A percentile compares a stretch with the other conserved stretches of the same genome.
phyloP scores from a whole-genome alignment of 1,140 invertebrate genomes.

The Sesamia nonagrioides region DNA sequence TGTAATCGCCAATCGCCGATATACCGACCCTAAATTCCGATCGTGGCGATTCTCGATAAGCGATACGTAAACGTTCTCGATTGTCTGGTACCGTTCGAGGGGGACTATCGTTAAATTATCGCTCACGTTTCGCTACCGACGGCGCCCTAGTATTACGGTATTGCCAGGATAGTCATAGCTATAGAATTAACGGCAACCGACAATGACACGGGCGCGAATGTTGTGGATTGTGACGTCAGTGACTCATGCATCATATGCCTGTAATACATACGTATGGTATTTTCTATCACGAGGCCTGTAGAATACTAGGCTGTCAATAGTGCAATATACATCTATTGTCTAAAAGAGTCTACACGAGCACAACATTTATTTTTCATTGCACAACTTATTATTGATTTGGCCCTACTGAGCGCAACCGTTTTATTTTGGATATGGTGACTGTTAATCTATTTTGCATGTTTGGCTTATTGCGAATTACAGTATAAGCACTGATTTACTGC shows the following conservation, averaged over 20 bases:
- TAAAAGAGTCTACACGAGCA: too few relatives aligned
- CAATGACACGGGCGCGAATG: slow-evolving; percentile 51
- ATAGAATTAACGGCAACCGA: slow-evolving; percentile 54
- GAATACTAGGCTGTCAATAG: background rate
- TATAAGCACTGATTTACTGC: too few relatives aligned
- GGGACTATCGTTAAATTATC: slow-evolving; percentile 83
- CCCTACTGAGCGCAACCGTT: too few relatives aligned
- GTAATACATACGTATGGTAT: slow-evolving; percentile 7
- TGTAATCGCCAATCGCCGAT: slow-evolving; percentile 50
- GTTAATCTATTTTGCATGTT: too few relatives aligned
- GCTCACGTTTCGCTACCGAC: slow-evolving; percentile 83
- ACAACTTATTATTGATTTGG: too few relatives aligned
- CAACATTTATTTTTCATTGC: too few relatives aligned
- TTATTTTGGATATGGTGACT: too few relatives aligned
- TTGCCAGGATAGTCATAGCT: slow-evolving; percentile 55
- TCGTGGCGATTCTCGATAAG: slow-evolving; percentile 81
- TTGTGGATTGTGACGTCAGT: slow-evolving; percentile 27
- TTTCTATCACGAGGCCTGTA: slow-evolving; percentile 26
- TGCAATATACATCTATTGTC: background rate
- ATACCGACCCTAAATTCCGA: slow-evolving; percentile 72
- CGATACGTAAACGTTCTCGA: slow-evolving; percentile 80
- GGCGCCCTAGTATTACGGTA: slow-evolving; percentile 69
- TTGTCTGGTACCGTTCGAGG: slow-evolving; percentile 76
- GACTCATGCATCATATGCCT: slow-evolving; percentile 27
- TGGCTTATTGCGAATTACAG: too few relatives aligned